Evolutionary conservation across 2,113 vertebrate species (phyloP), one percentile per base, ranked within the genome.

Genomic region (Aspidoscelis tigris): DNA sequence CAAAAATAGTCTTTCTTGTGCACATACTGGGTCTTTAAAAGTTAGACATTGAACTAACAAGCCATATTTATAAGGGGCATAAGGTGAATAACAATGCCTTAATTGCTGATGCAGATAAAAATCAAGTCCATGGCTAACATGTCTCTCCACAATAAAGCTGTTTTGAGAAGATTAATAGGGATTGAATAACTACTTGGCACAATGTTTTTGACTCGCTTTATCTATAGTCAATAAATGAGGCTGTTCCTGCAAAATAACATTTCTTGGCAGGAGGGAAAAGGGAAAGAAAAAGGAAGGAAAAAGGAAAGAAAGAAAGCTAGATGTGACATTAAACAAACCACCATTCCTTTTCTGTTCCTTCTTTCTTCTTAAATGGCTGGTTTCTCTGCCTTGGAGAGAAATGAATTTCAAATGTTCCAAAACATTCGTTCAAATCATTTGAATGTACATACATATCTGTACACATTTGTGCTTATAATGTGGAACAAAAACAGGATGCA

Each of bases 21-120:
- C 18, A 50, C 7, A 41, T 0, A 16, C 71, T 82, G 79, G 22
- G 80, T 61, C 33, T 65, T 76, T 89, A 87, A 87, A 71, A 85
- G 82, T 69, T 58, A 80, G 84, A 81, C 87, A 70, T 39, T 76
- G 87, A 82, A 84, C 84, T 88, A 85, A 76, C 84, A 88, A 90
- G 90, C 80, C 76, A 87, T 80, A 80, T 88, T 88, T 58, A 21
- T 76, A 89, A 88, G 0, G 0, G 72, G 41, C 87, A 3, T 81
- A 76, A 90, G 71, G 9, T 3, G 70, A 74, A 83, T 86, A 83
- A 80, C 86, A 76, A 55, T 11, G 33, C 10, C 76, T 92, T 90
- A 87, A 88, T 76, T 69, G 83, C 86, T 84, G 47, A 68, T 85
- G 89, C 90, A 76, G 65, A 50, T 68, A 79, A 84, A 70, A 84